Base-by-base conservation (phyloP, 2,113 vertebrate genomes). In the Corynorhinus townsendii region DNA sequence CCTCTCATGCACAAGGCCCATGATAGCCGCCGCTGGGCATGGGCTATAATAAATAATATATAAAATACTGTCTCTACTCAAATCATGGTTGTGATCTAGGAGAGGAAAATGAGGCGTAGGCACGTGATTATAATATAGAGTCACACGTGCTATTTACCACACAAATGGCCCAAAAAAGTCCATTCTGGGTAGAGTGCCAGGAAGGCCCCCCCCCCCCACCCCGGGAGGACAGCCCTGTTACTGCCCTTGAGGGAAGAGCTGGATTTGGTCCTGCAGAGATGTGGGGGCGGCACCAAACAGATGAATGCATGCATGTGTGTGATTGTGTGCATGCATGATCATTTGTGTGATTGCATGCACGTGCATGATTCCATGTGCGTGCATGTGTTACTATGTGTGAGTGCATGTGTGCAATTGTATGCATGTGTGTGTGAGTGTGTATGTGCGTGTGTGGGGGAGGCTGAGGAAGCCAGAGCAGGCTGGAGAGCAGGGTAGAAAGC, bases 1-100 rank as follows among this genome's bases (percentile, higher is more conserved):
- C 6, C 19, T 64, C 2, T 38, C 40, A 26, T 14, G 20, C 11
- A 40, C 68, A n/a, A 84, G 77, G 38, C 64, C n/a, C 19, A 8
- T 45, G 71, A 28, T 33, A 72, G 59, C 54, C 19, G 2, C 16
- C 0, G 0, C 71, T 0, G 1, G 28, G 24, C 5, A 4, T 54
- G 56, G 54, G 56, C 33, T 56, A 45, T 66, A 82, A 68, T 4
- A 81, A 82, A 68, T 4, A 81, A 28, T 28, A 81, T 47, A 49
- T 22, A 71, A 93, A 87, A 90, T 81, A 56, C 69, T 12, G 5
- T 79, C 40, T 77, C 52, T 28, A n/a, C n/a, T 79, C 6, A 52
- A 72, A 88, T 47, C 66, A 43, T 14, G 47, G 45, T 62, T 88
- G 68, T 33, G 71, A 30, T 62, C 66, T 59, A 66, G 90, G 66